Conservation (phyloP, 2,888 invertebrate species). For the Drosophila nr. medialis region DNA sequence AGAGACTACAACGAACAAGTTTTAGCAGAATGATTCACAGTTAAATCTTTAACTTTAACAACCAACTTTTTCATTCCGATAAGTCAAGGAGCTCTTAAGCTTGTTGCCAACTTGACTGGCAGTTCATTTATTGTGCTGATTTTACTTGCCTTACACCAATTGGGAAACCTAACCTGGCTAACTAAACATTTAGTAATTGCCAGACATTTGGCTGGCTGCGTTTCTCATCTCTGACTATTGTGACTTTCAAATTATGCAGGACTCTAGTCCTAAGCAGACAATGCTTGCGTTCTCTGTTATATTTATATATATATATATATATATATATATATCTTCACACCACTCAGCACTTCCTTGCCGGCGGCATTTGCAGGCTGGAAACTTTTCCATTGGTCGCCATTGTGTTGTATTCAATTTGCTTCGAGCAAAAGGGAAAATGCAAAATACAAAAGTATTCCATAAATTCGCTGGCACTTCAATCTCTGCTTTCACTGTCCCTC, state of each 20-base stretch:
- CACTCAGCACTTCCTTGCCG: slow-evolving; percentile 35
- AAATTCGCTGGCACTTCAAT: slow-evolving; percentile 78
- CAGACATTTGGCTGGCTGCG: slow-evolving; percentile 13
- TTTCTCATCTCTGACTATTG: slow-evolving; percentile 10
- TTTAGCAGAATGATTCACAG: neutral
- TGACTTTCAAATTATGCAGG: slow-evolving; percentile 44
- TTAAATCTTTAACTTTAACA: neutral
- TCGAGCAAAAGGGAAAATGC: slow-evolving; percentile 38
- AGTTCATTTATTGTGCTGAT: slow-evolving; percentile 36
- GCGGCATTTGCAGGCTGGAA: slow-evolving; percentile 23
- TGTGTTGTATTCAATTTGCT: slow-evolving; percentile 78
- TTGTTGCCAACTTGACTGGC: neutral
- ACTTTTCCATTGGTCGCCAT: slow-evolving; percentile 47
- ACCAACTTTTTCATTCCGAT: neutral
- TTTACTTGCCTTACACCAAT: neutral
- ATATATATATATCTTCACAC: slow-evolving; percentile 19
- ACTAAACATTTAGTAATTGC: slow-evolving; percentile 28
- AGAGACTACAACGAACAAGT: neutral
- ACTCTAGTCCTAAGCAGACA: slow-evolving; percentile 27
- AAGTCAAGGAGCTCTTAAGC: neutral
- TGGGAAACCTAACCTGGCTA: slow-evolving; percentile 3
- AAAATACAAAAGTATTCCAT: slow-evolving; percentile 68
- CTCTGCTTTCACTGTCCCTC: slow-evolving; percentile 28
- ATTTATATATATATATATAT: no score
- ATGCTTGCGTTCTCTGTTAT: slow-evolving; percentile 17